Conservation (phyloP, 2,888 invertebrate species). For the Lithosia quadra region DNA sequence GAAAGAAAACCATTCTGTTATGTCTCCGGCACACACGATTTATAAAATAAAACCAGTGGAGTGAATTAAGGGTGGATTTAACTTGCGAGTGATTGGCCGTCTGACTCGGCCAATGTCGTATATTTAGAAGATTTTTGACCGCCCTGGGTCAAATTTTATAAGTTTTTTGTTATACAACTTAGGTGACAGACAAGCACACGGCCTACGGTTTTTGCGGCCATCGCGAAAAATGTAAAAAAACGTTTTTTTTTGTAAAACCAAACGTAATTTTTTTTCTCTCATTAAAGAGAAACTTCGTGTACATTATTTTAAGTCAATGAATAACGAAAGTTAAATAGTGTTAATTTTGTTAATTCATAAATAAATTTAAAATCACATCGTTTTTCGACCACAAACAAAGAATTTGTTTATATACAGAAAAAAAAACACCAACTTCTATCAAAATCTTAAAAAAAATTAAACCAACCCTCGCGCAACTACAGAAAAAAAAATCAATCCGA, state of each 20-base stretch:
- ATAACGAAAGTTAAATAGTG: too few species aligned
- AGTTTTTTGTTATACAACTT: too few species aligned
- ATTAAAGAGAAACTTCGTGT: too few species aligned
- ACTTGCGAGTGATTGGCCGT: conserved; percentile 58
- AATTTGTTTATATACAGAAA: too few species aligned
- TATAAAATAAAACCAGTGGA: conserved; percentile 60
- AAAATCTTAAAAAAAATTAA: conserved; percentile 16
- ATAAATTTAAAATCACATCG: neutral
- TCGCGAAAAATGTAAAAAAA: too few species aligned
- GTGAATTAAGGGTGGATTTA: conserved; percentile 53
- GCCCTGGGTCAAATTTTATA: neutral
- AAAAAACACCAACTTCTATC: neutral
- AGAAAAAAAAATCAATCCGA: conserved; percentile 43
- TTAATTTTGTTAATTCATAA: too few species aligned
- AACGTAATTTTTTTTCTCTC: too few species aligned
- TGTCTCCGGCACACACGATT: conserved; percentile 62
- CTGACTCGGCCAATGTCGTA: neutral
- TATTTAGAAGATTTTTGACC: conserved; percentile 10
- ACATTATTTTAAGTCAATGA: too few species aligned
- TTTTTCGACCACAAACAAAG: too few species aligned
- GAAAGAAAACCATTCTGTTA: conserved; percentile 35
- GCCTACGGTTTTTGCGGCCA: too few species aligned
- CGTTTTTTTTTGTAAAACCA: too few species aligned
- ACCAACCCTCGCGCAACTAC: conserved; percentile 12
- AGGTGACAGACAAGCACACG: too few species aligned